These are phyloP conservation scores for Tiaroga cobitis DNA, from an alignment of 2,797 vertebrate species.

Conservation along the genomic window DNA sequence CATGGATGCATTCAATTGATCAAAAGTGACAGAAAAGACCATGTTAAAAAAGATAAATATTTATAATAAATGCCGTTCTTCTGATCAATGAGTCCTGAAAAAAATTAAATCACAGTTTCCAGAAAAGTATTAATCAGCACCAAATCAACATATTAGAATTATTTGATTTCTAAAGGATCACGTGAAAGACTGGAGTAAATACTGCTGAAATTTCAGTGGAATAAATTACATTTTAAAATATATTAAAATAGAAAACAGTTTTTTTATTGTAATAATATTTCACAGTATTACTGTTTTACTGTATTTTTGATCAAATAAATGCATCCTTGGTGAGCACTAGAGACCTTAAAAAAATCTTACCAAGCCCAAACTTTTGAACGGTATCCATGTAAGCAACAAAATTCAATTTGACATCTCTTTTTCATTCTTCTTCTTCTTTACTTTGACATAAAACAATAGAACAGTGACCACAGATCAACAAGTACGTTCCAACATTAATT, in stretches of 20 bases:
- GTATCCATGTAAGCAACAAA: background rate
- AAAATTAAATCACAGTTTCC: background rate
- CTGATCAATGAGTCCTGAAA: background rate
- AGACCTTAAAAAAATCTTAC: background rate
- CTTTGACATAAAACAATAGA: background rate
- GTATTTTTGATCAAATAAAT: background rate
- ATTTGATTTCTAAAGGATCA: background rate
- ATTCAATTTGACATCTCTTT: background rate
- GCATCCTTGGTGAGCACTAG: background rate
- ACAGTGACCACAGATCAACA: background rate
- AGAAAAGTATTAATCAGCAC: background rate
- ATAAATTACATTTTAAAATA: background rate
- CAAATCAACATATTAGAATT: background rate
- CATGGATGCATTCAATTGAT: background rate
- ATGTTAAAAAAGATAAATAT: background rate
- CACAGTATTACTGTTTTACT: background rate
- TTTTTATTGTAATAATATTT: no score
- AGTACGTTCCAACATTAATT: background rate
- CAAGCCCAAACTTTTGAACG: background rate
- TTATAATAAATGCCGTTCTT: background rate
- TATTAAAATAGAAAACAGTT: no score
- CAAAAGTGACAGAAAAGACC: background rate
- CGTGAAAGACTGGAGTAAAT: background rate
- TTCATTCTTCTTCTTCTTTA: background rate
- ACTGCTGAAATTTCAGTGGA: background rate